A percentile compares a stretch with the other conserved stretches of the same genome.
phyloP scores from a whole-genome alignment of 2,888 invertebrate species.

The Gryllus longicercus region DNA sequence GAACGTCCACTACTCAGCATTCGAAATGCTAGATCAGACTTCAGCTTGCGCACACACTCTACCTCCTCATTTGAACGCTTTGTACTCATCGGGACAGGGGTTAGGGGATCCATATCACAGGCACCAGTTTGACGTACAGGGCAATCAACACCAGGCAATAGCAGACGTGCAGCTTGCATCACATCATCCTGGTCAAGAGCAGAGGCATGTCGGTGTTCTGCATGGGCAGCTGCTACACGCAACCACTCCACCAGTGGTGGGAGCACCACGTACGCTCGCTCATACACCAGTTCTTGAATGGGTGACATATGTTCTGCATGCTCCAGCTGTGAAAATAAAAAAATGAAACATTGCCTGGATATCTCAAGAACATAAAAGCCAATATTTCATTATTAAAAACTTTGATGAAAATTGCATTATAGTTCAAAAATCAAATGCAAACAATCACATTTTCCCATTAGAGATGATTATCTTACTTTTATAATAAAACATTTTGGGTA shows the following conservation, averaged over 20 bases:
- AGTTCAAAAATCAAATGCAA: no score
- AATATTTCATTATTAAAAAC: no score
- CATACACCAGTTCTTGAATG: constrained; percentile 75
- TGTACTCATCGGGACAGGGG: constrained; percentile 51
- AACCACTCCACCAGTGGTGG: constrained; percentile 91
- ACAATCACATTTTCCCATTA: no score
- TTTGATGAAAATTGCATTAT: no score
- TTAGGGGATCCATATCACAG: constrained; percentile 40
- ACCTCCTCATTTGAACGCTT: constrained; percentile 49
- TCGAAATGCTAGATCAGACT: constrained; percentile 73
- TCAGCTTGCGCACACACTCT: constrained; percentile 62
- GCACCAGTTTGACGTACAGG: constrained; percentile 63
- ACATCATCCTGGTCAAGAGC: constrained; percentile 82
- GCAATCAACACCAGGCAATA: constrained; percentile 86
- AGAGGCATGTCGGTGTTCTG: constrained; percentile 72
- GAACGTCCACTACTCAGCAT: constrained; percentile 75
- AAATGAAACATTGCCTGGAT: not conserved
- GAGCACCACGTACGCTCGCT: constrained; percentile 80
- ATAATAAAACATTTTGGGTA: no score
- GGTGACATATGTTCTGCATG: constrained; percentile 56
- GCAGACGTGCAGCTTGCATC: constrained; percentile 78
- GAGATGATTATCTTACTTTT: no score
- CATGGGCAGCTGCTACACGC: constrained; percentile 76
- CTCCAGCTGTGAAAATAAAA: constrained; percentile 54
- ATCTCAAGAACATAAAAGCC: no score